These are phyloP conservation scores for Plebejus melissa DNA, from an alignment of 2,888 invertebrate genomes.

Conservation along the genomic window DNA sequence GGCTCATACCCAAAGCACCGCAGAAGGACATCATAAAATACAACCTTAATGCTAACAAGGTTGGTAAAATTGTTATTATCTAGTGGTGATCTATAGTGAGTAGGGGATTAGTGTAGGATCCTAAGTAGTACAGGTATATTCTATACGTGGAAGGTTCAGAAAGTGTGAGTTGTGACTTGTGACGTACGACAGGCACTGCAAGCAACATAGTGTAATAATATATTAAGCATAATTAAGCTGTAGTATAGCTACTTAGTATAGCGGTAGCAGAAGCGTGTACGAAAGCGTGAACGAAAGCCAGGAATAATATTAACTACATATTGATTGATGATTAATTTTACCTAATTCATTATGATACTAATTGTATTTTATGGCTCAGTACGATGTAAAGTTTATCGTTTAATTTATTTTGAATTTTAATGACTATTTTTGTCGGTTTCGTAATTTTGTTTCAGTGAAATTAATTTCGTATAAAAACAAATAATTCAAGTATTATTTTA, in stretches of 20 bases:
- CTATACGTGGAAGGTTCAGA: no score
- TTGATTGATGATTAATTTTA: background rate
- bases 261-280: no score
- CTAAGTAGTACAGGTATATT: no score
- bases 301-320: no score
- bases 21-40: constrained; percentile 87
- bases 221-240: no score
- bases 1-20: constrained; percentile 84
- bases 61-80: constrained; percentile 38
- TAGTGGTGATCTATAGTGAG: no score
- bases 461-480: background rate
- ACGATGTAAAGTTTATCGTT: background rate
- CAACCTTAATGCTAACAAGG: constrained; percentile 84
- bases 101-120: no score
- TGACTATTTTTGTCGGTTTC: constrained; percentile 4
- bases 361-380: background rate
- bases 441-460: background rate
- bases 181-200: no score
- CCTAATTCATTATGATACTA: background rate
- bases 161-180: no score
- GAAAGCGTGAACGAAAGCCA: no score
- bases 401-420: background rate
- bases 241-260: no score
- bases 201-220: no score
- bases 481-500: background rate